Base-by-base conservation (phyloP, 2,888 invertebrate genomes). In the Clunio marinus region DNA sequence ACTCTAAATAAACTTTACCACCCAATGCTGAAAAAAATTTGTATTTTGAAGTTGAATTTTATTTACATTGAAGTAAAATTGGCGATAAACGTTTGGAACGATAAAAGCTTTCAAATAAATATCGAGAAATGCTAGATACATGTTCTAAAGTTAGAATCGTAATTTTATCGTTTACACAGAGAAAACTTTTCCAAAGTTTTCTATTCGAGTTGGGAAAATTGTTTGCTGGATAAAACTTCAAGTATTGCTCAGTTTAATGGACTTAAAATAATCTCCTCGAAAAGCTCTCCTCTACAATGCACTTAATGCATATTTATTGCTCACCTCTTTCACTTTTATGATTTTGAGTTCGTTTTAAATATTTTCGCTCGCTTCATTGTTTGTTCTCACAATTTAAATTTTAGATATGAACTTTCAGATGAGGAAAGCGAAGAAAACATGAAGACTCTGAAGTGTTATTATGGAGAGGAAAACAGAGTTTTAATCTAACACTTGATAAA, bases 261-360 rank as follows among this genome's bases (percentile, higher is more conserved):
- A 51, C 17, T 51, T 22, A 22, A 41, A 3, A 10, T 41, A 41
- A 41, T 10, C 41, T 41, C 41, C 2, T 4, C 5, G 8, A 5
- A 51, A 22, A 51, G 51, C 51, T 51, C 22, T 51, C 51, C 7
- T 51, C 15, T 15, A 2, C 10, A 22, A 51, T 51, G 17, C 51
- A 51, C 51, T 51, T 51, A 51, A 51, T 51, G 51, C 51, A 51
- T 51, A 51, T 51, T 51, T 51, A 51, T 51, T 17, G 51, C 17
- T 2, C 51, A 51, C 51, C 51, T 51, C 51, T 32, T 13, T 41
- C 41, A n/a, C 41, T 7, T 41, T 15, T 22, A 22, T 51, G n/a
- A n/a, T n/a, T n/a, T n/a, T n/a, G n/a, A n/a, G n/a, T n/a, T n/a
- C n/a, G n/a, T n/a, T n/a, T n/a, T n/a, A n/a, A 22, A 51, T 20